These are phyloP conservation scores for Ametastegia equiseti DNA, from an alignment of 2,888 invertebrate species.

Conservation along the genomic window DNA sequence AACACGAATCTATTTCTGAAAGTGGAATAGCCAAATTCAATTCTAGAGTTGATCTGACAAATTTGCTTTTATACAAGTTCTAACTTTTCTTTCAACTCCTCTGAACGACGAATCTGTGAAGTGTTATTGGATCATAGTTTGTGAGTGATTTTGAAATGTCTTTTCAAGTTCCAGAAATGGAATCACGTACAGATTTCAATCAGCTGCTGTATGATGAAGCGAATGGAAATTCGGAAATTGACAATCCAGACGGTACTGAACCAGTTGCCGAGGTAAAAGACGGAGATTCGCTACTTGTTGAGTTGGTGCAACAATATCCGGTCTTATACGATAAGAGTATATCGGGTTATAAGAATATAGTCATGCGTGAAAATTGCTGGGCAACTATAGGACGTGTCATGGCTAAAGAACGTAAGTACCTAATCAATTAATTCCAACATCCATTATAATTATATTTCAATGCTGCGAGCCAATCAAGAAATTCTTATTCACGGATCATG, in stretches of 20 bases:
- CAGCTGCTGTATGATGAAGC: not conserved
- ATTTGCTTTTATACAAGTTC: too few species aligned
- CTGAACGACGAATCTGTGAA: too few species aligned
- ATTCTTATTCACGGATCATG: not conserved
- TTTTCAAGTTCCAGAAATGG: too few species aligned
- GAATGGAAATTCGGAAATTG: not conserved
- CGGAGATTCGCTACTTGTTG: not conserved
- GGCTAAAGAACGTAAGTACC: slow-evolving; percentile 1
- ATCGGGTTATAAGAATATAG: not conserved
- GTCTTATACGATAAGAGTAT: not conserved
- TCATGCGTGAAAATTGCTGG: not conserved
- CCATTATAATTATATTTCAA: not conserved
- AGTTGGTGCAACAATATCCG: not conserved
- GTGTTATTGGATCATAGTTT: too few species aligned
- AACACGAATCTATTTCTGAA: too few species aligned
- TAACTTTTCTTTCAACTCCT: too few species aligned
- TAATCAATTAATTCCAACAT: not conserved
- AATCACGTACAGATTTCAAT: not conserved
- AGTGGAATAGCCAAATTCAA: too few species aligned
- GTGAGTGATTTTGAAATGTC: too few species aligned
- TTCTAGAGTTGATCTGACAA: too few species aligned
- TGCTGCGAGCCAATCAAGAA: not conserved
- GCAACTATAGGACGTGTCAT: not conserved
- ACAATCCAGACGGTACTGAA: not conserved
- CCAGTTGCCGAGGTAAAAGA: not conserved